phyloP scores from a whole-genome alignment of 23 tunicate species.

The Styela clava region DNA sequence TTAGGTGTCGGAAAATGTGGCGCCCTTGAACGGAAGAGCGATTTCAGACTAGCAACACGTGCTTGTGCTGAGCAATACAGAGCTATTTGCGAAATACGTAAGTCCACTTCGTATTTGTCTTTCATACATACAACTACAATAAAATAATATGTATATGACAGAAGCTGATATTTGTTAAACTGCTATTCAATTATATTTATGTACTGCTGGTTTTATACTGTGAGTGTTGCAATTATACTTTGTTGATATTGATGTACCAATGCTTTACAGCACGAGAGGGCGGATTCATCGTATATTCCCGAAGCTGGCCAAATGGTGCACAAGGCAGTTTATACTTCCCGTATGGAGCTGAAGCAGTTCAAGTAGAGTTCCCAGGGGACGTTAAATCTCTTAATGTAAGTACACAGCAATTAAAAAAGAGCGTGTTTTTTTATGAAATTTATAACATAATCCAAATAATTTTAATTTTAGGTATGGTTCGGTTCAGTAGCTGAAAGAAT shows the following conservation, averaged over 20 bases:
- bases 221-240: no score
- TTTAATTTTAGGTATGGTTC: constrained; percentile 65
- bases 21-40: not conserved
- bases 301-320: constrained; percentile 97
- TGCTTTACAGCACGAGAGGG: constrained; percentile 66
- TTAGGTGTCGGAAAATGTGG: constrained; percentile 72
- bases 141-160: no score
- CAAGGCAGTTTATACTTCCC: constrained; percentile 79
- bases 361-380: constrained; percentile 59
- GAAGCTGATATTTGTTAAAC: no score
- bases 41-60: constrained; percentile 4
- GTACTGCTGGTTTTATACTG: no score
- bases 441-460: no score
- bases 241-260: no score
- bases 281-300: constrained; percentile 53
- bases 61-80: constrained; percentile 22
- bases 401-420: not conserved
- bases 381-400: constrained; percentile 66
- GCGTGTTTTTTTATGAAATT: not conserved
- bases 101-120: no score
- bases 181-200: no score
- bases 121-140: no score
- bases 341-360: constrained; percentile 46
- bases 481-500: constrained; percentile 21
- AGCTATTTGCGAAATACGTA: constrained; percentile 71